Percentiles rank a stretch among this genome's conserved stretches.
These are phyloP conservation scores for Oriolus oriolus DNA, from an alignment of 2,113 vertebrate genomes.

Conservation along the genomic window DNA sequence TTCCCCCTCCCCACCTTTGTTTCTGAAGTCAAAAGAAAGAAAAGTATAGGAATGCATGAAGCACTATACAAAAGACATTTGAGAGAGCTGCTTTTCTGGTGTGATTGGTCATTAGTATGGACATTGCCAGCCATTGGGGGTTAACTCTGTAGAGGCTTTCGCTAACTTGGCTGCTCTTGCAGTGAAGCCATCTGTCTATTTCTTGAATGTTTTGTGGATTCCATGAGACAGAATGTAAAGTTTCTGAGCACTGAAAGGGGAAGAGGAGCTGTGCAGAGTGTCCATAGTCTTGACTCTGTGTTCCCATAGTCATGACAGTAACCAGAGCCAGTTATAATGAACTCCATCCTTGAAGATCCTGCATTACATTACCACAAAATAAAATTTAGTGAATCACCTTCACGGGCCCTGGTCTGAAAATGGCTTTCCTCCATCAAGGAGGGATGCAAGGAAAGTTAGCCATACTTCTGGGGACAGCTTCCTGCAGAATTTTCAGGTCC, in stretches of 20 bases:
- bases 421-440: rapidly evolving
- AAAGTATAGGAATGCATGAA: not conserved
- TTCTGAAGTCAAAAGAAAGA: not conserved
- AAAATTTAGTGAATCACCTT: not conserved
- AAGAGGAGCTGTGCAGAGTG: not conserved
- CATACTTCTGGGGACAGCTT: not conserved
- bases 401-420: not conserved
- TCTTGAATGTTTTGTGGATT: not conserved
- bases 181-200: not conserved
- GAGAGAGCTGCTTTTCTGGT: not conserved
- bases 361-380: not conserved
- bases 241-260: not conserved
- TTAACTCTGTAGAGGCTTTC: not conserved
- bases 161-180: not conserved
- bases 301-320: not conserved
- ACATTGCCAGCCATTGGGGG: not conserved
- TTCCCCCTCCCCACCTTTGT: not conserved
- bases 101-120: not conserved
- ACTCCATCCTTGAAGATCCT: not conserved
- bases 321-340: not conserved
- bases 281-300: not conserved
- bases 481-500: not conserved
- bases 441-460: not conserved
- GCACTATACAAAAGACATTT: not conserved
- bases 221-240: not conserved